phyloP scores from a whole-genome alignment of 2,888 invertebrate genomes.

The Trachelus iudaicus region DNA sequence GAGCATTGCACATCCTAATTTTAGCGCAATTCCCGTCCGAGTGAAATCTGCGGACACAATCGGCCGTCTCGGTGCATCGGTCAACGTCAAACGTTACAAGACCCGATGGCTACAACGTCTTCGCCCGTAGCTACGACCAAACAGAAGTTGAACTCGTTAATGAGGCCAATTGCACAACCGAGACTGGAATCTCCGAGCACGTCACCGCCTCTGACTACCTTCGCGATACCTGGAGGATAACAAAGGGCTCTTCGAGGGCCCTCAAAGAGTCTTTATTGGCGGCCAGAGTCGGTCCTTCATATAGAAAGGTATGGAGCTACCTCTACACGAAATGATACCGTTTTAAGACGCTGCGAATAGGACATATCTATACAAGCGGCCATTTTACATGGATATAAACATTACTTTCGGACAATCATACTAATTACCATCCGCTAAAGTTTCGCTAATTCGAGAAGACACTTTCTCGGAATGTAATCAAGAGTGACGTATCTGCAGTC shows the following conservation, averaged over 20 bases:
- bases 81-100: slow-evolving; percentile 63
- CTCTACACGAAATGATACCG: no score
- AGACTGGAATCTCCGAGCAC: no score
- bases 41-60: slow-evolving; percentile 61
- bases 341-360: no score
- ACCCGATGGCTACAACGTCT: slow-evolving; percentile 37
- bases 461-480: slow-evolving; percentile 47
- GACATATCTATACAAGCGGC: no score
- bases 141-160: slow-evolving; percentile 28
- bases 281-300: no score
- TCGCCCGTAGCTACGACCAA: slow-evolving; percentile 44
- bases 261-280: no score
- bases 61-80: slow-evolving; percentile 60
- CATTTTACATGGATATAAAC: slow-evolving; percentile 24
- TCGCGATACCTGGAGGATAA: no score
- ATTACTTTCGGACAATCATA: slow-evolving; percentile 46
- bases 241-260: no score
- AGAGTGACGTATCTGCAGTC: not conserved
- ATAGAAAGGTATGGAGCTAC: no score
- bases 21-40: slow-evolving; percentile 37
- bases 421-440: slow-evolving; percentile 37
- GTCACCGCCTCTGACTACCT: no score
- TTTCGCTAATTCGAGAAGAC: slow-evolving; percentile 44
- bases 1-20: slow-evolving; percentile 40
- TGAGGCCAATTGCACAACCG: slow-evolving; percentile 39